Conservation (phyloP, 1,140 invertebrate genomes). For the Euura lappo region DNA sequence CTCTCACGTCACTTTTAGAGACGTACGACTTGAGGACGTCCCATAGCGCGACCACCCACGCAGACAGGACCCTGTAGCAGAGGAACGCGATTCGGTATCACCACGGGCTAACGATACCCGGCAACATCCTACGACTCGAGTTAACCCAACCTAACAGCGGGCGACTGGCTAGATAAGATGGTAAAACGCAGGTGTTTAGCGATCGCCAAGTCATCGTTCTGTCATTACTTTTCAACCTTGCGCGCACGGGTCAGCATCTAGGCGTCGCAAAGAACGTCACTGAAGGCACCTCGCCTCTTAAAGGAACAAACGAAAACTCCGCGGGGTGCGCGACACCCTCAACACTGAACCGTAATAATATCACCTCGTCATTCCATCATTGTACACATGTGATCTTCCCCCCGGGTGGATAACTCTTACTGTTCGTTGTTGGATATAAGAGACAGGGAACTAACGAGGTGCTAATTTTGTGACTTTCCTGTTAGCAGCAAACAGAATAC, state of each 20-base stretch:
- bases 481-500: too few relatives aligned
- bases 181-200: conserved; percentile 54
- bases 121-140: conserved; percentile 27
- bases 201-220: conserved; percentile 50
- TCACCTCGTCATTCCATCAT: too few relatives aligned
- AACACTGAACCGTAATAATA: too few relatives aligned
- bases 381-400: too few relatives aligned
- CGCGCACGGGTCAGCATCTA: not conserved
- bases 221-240: conserved; percentile 53
- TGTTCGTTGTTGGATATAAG: too few relatives aligned
- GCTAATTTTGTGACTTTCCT: too few relatives aligned
- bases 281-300: not conserved
- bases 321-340: too few relatives aligned
- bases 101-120: conserved; percentile 34
- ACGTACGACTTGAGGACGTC: not conserved
- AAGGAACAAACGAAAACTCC: too few relatives aligned
- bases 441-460: too few relatives aligned
- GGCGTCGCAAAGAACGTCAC: conserved; percentile 6
- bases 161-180: conserved; percentile 46
- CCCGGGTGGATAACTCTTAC: too few relatives aligned
- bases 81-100: not conserved
- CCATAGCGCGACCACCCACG: conserved; percentile 1
- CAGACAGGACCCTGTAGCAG: not conserved
- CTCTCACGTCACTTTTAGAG: not conserved
- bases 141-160: conserved; percentile 41